Base-by-base conservation (phyloP, 2,797 vertebrate species). In the Bufotes viridis region DNA sequence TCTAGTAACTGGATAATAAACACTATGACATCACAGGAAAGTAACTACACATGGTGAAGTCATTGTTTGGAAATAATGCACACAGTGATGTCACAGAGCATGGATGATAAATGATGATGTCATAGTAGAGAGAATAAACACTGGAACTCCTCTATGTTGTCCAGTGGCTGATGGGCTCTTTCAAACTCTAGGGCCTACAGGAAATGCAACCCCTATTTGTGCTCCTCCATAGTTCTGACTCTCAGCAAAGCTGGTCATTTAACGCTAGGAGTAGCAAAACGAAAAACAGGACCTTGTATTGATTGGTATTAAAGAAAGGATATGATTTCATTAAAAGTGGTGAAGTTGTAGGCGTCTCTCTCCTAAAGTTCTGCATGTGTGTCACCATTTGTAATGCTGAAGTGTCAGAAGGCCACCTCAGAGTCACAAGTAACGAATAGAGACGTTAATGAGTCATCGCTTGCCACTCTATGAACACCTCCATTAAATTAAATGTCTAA, bases 391-490 rank as follows among this genome's bases (percentile, higher is more conserved):
- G 75, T 51, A 65, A 81, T 67, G 67, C 69, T 29, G 0, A 51
- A 26, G 67, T 87, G 67, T 72, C 81, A 82, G 78, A 81, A 87
- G 81, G 80, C 81, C 86, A 87, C 86, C 76, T 72, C 57, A 75
- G 69, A 85, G 58, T 88, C 82, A 81, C 55, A 74, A 84, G 53
- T 22, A 78, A 17, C 11, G 57, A 84, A 65, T 74, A 72, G 67
- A 53, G 85, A 88, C 24, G 75, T 24, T 88, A 88, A 88, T 85
- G 58, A 85, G 29, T 84, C 87, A 88, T 80, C n/a, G 81, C 82
- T 79, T 88, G 82, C 61, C 87, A 78, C 75, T 88, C 82, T 74
- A 57, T 49, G 67, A 81, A 88, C 82, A 88, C 87, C 82, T 88
- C 76, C 79, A 63, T 69, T 58, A 85, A 88, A 88, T 88, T 81